A percentile compares a stretch with the other conserved stretches of the same genome.
phyloP scores from a whole-genome alignment of 2,797 vertebrate genomes.

The Vespertilio murinus region DNA sequence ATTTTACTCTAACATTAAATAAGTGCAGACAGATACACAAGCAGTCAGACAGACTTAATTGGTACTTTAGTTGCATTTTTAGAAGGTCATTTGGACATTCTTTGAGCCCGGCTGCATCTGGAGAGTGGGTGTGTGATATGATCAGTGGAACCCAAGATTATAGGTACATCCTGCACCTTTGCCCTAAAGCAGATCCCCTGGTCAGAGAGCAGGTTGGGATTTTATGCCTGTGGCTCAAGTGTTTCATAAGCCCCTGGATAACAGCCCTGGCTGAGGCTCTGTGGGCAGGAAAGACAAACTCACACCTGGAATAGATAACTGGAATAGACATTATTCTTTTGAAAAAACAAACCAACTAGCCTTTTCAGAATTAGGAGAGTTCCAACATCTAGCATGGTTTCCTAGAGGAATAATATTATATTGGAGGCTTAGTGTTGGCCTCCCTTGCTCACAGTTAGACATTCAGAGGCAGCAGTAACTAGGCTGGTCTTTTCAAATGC shows the following conservation, averaged over 20 bases:
- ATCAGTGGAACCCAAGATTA: not conserved
- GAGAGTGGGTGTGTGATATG: not conserved
- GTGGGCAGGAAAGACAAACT: not conserved
- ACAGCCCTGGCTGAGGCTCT: not conserved
- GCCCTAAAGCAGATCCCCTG: not conserved
- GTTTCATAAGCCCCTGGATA: not conserved
- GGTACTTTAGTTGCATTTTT: not conserved
- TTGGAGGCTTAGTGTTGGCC: not conserved
- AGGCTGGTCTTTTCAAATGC: not conserved
- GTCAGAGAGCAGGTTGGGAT: not conserved
- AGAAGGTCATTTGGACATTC: not conserved
- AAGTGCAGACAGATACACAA: not conserved
- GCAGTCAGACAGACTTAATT: not conserved
- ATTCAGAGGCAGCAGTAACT: not conserved
- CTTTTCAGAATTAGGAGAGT: not conserved
- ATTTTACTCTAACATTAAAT: not conserved
- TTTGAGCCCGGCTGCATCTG: not conserved
- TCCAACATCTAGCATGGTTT: not conserved
- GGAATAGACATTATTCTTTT: not conserved
- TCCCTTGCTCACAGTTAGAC: not conserved
- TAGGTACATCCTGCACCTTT: not conserved
- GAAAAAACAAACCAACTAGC: not conserved
- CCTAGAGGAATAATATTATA: not conserved
- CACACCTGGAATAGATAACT: not conserved
- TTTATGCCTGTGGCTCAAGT: not conserved